phyloP scores from a whole-genome alignment of 92 coral and sea anemone genomes.

The Pocillopora grandis region DNA sequence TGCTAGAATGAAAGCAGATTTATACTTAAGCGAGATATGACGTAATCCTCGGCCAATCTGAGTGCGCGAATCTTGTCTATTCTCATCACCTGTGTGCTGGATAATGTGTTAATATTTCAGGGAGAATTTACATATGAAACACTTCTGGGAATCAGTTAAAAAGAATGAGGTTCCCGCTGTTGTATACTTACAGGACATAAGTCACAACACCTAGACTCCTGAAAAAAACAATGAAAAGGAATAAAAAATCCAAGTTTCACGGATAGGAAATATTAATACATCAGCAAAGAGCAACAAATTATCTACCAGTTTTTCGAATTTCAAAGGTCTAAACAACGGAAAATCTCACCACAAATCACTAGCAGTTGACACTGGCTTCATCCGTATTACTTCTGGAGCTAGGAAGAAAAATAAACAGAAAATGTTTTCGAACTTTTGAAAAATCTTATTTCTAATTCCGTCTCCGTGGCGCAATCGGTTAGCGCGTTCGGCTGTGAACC shows the following conservation, averaged over 20 bases:
- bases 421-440: neutral
- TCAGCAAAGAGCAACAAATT: too few relatives aligned
- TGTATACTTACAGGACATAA: conserved; percentile 89
- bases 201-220: conserved; percentile 99
- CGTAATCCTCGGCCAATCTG: too few relatives aligned
- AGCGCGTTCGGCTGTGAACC: conserved; percentile 84
- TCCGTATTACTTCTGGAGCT: conserved; percentile 97
- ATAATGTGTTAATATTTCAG: too few relatives aligned
- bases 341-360: conserved; percentile 93
- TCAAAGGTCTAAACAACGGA: too few relatives aligned
- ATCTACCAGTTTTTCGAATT: too few relatives aligned
- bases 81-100: too few relatives aligned
- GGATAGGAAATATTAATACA: neutral
- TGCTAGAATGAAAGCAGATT: too few relatives aligned
- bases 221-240: neutral
- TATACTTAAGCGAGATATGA: too few relatives aligned
- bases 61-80: too few relatives aligned
- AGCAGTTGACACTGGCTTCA: conserved; percentile 83
- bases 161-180: neutral
- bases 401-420: conserved; percentile 8
- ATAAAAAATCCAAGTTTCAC: neutral
- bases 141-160: neutral
- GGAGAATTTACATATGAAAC: neutral
- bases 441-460: too few relatives aligned
- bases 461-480: conserved; percentile 51